phyloP scores from a whole-genome alignment of 92 coral and sea anemone species.

The Epizoanthus rinbou region DNA sequence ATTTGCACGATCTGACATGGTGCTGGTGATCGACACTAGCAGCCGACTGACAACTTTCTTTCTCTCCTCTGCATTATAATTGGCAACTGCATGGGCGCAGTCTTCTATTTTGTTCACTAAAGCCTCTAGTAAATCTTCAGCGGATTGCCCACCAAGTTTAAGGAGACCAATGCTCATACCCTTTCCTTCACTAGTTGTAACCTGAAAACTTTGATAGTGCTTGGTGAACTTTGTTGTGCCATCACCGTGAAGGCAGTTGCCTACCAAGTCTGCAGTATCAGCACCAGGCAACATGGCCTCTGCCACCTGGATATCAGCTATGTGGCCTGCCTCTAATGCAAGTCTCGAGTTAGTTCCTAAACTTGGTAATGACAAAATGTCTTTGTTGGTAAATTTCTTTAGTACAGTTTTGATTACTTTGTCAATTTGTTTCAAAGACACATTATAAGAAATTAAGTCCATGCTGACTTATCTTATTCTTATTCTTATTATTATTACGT shows the following conservation, averaged over 20 bases:
- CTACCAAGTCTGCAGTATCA: background rate
- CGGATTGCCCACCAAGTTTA: slow-evolving; percentile 3
- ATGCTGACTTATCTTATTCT: slow-evolving; percentile 7
- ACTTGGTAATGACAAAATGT: background rate
- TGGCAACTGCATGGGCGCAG: background rate
- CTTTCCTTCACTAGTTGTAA: background rate
- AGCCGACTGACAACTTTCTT: slow-evolving; percentile 13
- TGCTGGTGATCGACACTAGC: slow-evolving; percentile 11
- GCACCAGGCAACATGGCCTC: background rate
- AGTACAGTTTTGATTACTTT: background rate
- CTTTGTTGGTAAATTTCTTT: slow-evolving; percentile 6
- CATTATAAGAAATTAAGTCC: slow-evolving; percentile 15
- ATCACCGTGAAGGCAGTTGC: slow-evolving; percentile 17
- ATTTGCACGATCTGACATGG: slow-evolving; percentile 28
- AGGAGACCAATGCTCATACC: background rate
- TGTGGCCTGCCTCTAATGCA: slow-evolving; percentile 1
- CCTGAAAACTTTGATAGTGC: slow-evolving; percentile 17
- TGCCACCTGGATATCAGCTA: background rate
- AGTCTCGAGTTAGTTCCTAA: background rate
- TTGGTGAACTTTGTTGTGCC: slow-evolving; percentile 6
- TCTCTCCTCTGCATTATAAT: background rate
- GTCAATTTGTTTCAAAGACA: slow-evolving; percentile 3
- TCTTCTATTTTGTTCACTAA: background rate
- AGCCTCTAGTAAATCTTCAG: background rate
- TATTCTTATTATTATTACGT: background rate